Percentiles rank a stretch among this genome's conserved stretches.
phyloP scores from a whole-genome alignment of 1,140 invertebrate species.

The Drosophila kohkoa region DNA sequence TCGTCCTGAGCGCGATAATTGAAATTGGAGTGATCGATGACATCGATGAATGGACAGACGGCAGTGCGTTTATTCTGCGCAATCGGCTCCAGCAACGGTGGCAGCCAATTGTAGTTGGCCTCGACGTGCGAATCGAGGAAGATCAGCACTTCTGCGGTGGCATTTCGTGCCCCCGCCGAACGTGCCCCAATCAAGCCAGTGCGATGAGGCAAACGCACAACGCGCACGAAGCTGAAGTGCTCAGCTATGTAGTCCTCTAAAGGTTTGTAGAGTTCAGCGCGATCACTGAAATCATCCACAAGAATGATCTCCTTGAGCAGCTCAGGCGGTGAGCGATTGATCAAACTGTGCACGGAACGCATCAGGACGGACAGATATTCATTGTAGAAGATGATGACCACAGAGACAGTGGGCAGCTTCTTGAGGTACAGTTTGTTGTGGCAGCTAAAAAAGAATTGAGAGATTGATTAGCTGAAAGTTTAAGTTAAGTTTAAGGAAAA shows the following conservation, averaged over 20 bases:
- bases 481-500: slow-evolving; percentile 1
- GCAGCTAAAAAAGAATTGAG: slow-evolving; percentile 86
- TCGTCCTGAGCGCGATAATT: slow-evolving; percentile 97
- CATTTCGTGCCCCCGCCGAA: slow-evolving; percentile 93
- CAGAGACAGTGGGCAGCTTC: slow-evolving; percentile 92
- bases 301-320: slow-evolving; percentile 96
- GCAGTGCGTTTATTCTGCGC: slow-evolving; percentile 94
- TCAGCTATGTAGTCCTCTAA: slow-evolving; percentile 91
- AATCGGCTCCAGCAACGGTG: slow-evolving; percentile 96
- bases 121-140: slow-evolving; percentile 98
- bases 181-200: slow-evolving; percentile 95
- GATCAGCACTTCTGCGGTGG: slow-evolving; percentile 93
- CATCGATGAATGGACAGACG: slow-evolving; percentile 98
- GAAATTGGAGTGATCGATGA: slow-evolving; percentile 96
- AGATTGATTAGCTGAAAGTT: slow-evolving; percentile 18
- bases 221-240: slow-evolving; percentile 90
- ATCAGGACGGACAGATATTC: slow-evolving; percentile 96
- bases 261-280: slow-evolving; percentile 89
- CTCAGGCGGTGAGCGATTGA: slow-evolving; percentile 92
- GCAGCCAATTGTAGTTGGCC: slow-evolving; percentile 97
- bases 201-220: slow-evolving; percentile 90
- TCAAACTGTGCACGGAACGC: slow-evolving; percentile 93
- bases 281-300: slow-evolving; percentile 96
- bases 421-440: slow-evolving; percentile 90
- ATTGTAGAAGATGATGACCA: slow-evolving; percentile 97